Percentiles rank a stretch among this genome's conserved stretches.
Evolutionary conservation across 1,140 invertebrate genomes (phyloP).

Genomic region (Sitobion miscanthi): DNA sequence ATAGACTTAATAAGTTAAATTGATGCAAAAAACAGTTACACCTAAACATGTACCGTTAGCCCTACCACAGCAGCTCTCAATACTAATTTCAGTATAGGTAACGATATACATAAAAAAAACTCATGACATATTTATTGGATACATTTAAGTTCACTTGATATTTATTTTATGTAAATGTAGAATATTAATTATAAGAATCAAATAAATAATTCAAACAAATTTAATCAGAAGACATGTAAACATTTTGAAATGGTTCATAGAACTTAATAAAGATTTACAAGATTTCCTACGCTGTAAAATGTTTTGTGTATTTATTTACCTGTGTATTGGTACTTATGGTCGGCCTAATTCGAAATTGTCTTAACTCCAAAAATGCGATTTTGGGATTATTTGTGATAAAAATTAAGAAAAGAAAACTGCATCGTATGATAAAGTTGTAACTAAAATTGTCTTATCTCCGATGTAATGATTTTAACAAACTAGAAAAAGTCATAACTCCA

Average conservation of each 20-base stretch:
- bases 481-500: no score
- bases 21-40: not conserved
- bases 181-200: not conserved
- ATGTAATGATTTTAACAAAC: no score
- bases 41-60: not conserved
- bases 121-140: not conserved
- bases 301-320: not conserved
- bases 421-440: no score
- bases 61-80: not conserved
- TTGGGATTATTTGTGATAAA: no score
- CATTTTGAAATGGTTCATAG: not conserved
- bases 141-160: not conserved
- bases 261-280: not conserved
- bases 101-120: not conserved
- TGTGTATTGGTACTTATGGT: no score
- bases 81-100: not conserved
- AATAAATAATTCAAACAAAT: not conserved
- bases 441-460: no score
- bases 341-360: no score
- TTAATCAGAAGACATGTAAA: not conserved
- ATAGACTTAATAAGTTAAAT: not conserved
- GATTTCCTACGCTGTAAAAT: no score
- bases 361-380: no score
- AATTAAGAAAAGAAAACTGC: no score
- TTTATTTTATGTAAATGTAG: not conserved